Conservation (phyloP, 2,888 invertebrate genomes). For the Hetaerina titia region DNA sequence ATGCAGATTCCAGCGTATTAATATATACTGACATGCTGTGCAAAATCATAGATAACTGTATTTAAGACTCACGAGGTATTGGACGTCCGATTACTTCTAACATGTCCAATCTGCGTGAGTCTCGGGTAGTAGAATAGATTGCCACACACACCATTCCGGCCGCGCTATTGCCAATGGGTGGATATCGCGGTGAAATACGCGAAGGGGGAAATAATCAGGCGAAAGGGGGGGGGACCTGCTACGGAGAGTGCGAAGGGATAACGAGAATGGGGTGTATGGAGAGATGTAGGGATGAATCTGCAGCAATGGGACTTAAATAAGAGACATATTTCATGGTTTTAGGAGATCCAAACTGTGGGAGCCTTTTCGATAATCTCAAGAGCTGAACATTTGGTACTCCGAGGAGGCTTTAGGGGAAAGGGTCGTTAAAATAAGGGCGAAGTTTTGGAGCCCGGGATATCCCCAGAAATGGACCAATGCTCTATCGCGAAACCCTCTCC, state of each 20-base stretch:
- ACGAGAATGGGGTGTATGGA: not conserved
- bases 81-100: not conserved
- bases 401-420: conserved; percentile 42
- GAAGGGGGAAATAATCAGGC: not conserved
- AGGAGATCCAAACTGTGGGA: conserved; percentile 35
- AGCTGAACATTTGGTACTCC: conserved; percentile 62
- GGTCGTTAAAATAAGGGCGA: conserved; percentile 52
- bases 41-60: no score
- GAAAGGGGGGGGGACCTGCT: not conserved
- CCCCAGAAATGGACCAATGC: not conserved
- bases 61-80: no score
- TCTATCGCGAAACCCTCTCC: not conserved
- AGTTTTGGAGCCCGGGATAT: conserved; percentile 35
- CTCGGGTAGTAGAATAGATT: not conserved
- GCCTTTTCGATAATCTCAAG: conserved; percentile 59
- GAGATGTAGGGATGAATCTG: not conserved
- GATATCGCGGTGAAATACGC: not conserved
- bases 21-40: no score
- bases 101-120: not conserved
- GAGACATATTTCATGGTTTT: conserved; percentile 55
- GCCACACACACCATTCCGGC: not conserved
- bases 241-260: not conserved
- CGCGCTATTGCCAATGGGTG: not conserved
- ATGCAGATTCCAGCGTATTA: no score
- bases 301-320: conserved; percentile 33